Evolutionary conservation across 2,113 vertebrate species (phyloP), one percentile per base, ranked within the genome.

Genomic region (Excalfactoria chinensis): DNA sequence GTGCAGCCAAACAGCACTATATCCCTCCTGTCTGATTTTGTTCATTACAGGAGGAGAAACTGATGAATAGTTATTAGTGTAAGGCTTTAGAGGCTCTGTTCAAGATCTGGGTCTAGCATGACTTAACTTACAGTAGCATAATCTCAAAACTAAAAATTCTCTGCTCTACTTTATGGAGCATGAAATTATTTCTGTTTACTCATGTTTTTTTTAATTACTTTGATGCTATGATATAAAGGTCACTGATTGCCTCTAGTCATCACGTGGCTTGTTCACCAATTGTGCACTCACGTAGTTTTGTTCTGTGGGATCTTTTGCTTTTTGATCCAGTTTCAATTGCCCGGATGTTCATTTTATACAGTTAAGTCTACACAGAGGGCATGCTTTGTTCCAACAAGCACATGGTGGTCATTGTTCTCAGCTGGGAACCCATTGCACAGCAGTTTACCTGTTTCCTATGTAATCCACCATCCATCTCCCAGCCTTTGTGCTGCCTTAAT

Each of bases 391-490:
- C 89, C 72, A 87, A 5, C 60, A 92, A 49, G 83, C 84, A 95
- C 73, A 26, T 16, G 78, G 81, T 6, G 46, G 68, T 49, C 18
- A 32, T 81, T 95, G 91, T 93, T 86, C 87, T 80, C 73, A 66
- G 71, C 82, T 84, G 82, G 85, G 86, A 93, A 48, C 87, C 79
- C 71, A 25, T 48, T 62, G 81, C 79, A 18, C 69, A 53, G 79
- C 89, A 40, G 21, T 86, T 97, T 92, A 96, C 92, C 95, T 96
- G 90, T 84, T 94, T 84, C 92, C 89, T 90, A 8, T 68, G 67
- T 73, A 70, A 64, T 40, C 51, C 60, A 48, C 86, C 84, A 87
- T 87, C 84, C 72, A 41, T 43, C 81, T 82, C 30, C 69, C 0
- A 10, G 95, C 91, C 93, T 93, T 89, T 96, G 84, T 80, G 86